Base-by-base conservation (phyloP, 2,797 vertebrate species). In the Xyrichtys novacula region DNA sequence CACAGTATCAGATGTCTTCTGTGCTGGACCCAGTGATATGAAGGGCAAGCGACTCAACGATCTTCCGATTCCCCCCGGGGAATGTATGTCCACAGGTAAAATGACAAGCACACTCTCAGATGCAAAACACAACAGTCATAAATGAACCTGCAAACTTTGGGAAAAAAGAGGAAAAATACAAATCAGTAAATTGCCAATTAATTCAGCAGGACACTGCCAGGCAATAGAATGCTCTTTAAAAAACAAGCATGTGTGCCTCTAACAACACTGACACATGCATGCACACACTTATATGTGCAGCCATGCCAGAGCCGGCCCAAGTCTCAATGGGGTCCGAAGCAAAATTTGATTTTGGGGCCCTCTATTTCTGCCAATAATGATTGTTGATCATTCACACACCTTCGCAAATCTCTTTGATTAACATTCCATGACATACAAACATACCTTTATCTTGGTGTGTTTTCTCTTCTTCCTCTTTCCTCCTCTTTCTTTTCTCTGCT, bases 1-100 rank as follows among this genome's bases (percentile, higher is more conserved):
- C 77, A 97, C 98, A 1, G 95, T 97, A 69, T 96, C 96, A 19
- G 96, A 99, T 78, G 95, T 98, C 84, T 92, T 95, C 65, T 99
- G 98, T 40, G 89, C 94, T n/a, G 95, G 96, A n/a, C 98, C 97
- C 19, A 91, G 85, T 44, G 93, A 96, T 75, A 96, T 97, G 91
- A 96, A 96, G 93, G 96, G 96, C 85, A 96, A 96, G 91, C 95
- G 95, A 71, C 94, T 99, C 81, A 98, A 96, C 63, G 95, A 98
- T 55, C 93, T 98, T 76, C 91, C 93, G 48, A 95, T 96, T 84
- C 95, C 95, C 83, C 95, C 95, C 50, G 94, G 94, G 38, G 94
- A 96, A 78, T 99, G 98, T 56, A 96, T 95, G 76, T 97, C 98
- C 53, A 97, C 97, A 92, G 98, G 98, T 95, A 85, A 89, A 59